Evolutionary conservation across 2,797 vertebrate genomes (phyloP), one percentile per base, ranked within the genome.

Genomic region (Poecilia velifera): DNA sequence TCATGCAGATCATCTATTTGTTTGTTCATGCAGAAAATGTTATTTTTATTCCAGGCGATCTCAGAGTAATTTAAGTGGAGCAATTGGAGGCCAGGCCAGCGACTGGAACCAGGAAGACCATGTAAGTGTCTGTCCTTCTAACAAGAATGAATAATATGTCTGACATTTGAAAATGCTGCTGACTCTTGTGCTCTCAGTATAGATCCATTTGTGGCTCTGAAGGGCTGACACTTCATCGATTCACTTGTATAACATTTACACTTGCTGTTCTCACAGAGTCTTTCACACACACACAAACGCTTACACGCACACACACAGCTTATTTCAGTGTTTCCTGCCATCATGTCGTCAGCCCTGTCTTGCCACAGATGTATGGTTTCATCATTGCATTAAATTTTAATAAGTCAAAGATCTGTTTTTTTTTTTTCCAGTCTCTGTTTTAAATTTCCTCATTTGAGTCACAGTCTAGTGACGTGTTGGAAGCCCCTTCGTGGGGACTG

Each of bases 81-180:
- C 97, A 45, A 97, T 96, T 0, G 95, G 96, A 88, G 95, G 97
- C 84, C 95, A 97, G 18, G 84, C 95, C 0, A 96, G 95, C 57
- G 97, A 97, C 88, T 99, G 98, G 97, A 97, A 94, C 92, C 95
- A 97, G 83, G 95, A 97, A 51, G 95, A 98, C 85, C 95, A 96
- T n/a, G 97, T 98, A 91, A 97, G 97, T 92, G n/a, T 80, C 72
- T 57, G 68, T 84, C 70, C 25, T 78, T 49, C 62, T 55, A 79
- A 73, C 72, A 72, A 78, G 64, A 74, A 73, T 80, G 79, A 88
- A 68, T 76, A 81, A 82, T 73, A n/a, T 12, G 13, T 45, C 59
- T 81, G 83, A 89, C 86, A 85, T 86, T 81, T 91, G 53, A 84
- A 79, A 72, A 82, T 72, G 62, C 53, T 62, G 76, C 73, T 51